Evolutionary conservation across 2,113 vertebrate species (phyloP).

Genomic region (Pedetes capensis): DNA sequence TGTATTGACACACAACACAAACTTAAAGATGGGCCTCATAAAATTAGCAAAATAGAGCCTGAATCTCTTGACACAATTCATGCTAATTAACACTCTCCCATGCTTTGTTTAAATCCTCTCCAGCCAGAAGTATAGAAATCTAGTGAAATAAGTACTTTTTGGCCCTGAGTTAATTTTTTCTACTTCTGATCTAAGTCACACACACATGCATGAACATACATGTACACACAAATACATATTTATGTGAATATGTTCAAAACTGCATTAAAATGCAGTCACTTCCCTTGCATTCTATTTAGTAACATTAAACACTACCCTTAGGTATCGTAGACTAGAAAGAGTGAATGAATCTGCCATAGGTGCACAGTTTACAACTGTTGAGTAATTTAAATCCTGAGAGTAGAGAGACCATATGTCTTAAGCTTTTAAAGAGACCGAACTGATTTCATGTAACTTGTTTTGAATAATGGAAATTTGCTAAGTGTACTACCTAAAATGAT

Average conservation of each 20-base stretch:
- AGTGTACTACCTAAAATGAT: background rate
- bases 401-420: background rate
- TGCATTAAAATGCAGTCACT: constrained; percentile 22
- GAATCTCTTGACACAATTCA: background rate
- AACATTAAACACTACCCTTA: background rate
- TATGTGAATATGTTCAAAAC: background rate
- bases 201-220: background rate
- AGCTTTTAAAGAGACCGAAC: background rate
- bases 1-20: background rate
- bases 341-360: constrained; percentile 5
- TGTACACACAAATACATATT: background rate
- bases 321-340: background rate
- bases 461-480: background rate
- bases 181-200: background rate
- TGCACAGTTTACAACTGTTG: constrained; percentile 25
- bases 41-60: background rate
- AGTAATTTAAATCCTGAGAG: constrained; percentile 22
- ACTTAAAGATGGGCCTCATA: background rate
- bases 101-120: background rate
- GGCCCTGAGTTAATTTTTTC: background rate
- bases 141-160: constrained; percentile 29
- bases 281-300: background rate
- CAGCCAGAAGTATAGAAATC: background rate
- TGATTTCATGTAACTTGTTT: constrained; percentile 19
- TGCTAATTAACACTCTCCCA: background rate